Evolutionary conservation across 2,113 vertebrate genomes (phyloP), one percentile per base, ranked within the genome.

Genomic region (Peromyscus polionotus): DNA sequence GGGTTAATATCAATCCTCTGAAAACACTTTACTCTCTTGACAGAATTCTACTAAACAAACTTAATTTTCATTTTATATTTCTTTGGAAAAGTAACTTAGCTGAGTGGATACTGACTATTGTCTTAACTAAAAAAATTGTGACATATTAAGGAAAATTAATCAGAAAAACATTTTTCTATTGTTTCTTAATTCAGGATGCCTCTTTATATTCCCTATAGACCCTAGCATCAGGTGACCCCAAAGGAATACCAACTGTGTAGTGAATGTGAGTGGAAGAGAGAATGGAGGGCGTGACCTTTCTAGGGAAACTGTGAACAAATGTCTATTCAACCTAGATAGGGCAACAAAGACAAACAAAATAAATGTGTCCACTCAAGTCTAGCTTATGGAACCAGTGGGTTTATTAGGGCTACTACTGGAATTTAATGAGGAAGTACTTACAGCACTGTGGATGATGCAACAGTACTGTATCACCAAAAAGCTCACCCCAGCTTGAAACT

Each of bases 11-110:
- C n/a, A 84, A 42, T 48, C 31, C 33, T 57, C 45, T 31, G 17
- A 85, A 68, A 36, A 7, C 2, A 2, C 68, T 73, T 26, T 84
- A 87, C 22, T 63, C 5, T 86, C 67, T 65, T 68, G 73, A 16
- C 39, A 86, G 2, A 11, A 68, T 67, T 81, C 12, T 63, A 9
- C 5, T 67, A 75, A 95, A 93, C 5, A 76, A 20, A 73, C 77
- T 75, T 76, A 86, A 86, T 51, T 93, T 96, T n/a, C 1, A 10
- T n/a, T 51, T 63, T 72, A 16, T 81, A 65, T 12, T 89, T 68
- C 80, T 94, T 93, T 88, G 24, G 51, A 87, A 94, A 96, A 63
- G 0, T 57, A 91, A 81, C 6, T 84, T 20, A 57, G 1, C n/a
- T 89, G 17, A 20, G 39, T 72, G 17, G 70, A 57, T 1, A 20